phyloP scores from a whole-genome alignment of 2,888 invertebrate species.

The Parasteatoda lunata region DNA sequence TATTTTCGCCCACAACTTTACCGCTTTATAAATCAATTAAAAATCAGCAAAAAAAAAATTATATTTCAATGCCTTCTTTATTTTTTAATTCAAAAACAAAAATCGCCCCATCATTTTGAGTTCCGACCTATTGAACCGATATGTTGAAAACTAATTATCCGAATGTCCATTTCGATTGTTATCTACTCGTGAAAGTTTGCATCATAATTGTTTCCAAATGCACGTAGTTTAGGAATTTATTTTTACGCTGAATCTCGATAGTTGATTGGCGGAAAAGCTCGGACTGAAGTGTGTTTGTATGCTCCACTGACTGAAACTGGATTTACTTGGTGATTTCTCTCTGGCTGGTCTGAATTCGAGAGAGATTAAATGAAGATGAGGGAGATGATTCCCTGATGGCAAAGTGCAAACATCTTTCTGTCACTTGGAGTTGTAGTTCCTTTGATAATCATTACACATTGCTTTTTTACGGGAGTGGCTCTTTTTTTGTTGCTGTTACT shows the following conservation, averaged over 20 bases:
- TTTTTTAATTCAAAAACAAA: too few species aligned
- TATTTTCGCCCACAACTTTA: too few species aligned
- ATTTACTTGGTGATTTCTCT: constrained; percentile 34
- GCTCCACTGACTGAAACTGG: constrained; percentile 34
- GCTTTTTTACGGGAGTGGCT: background rate
- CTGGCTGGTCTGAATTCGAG: background rate
- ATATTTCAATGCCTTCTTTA: too few species aligned
- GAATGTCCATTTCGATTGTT: too few species aligned
- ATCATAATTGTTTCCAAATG: background rate
- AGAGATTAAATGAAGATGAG: background rate
- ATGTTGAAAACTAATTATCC: too few species aligned
- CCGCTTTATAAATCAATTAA: too few species aligned
- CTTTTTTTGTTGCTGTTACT: background rate
- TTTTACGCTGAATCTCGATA: background rate
- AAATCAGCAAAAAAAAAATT: too few species aligned
- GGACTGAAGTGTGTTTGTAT: background rate
- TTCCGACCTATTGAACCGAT: too few species aligned
- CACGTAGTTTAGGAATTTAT: background rate
- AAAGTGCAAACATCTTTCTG: background rate
- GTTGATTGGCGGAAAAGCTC: background rate
- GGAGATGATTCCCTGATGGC: background rate
- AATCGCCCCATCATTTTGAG: too few species aligned
- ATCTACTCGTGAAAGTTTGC: too few species aligned
- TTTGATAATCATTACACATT: background rate
- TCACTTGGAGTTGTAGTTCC: background rate